These are phyloP conservation scores for Muscidifurax raptorellus DNA, from an alignment of 1,140 invertebrate species.

Conservation along the genomic window DNA sequence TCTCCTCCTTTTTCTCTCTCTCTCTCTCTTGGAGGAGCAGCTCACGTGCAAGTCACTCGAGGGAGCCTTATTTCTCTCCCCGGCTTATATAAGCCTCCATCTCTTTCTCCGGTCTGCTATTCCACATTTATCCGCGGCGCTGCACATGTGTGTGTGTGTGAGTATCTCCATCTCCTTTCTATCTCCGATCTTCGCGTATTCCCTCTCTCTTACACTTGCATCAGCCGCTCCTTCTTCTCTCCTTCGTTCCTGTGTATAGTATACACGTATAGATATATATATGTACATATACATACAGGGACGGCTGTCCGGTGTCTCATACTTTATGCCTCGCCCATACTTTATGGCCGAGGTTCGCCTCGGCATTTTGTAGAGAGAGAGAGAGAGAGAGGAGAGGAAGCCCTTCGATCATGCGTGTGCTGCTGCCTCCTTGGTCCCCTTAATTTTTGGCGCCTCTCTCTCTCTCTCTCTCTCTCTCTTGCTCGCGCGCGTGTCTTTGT, in stretches of 20 bases:
- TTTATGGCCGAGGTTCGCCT: slow-evolving; percentile 37
- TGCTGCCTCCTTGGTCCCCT: background rate
- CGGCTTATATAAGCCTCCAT: slow-evolving; percentile 15
- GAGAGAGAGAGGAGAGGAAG: slow-evolving; percentile 23
- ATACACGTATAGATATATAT: background rate
- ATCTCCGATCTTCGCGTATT: slow-evolving; percentile 48
- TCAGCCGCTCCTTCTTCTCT: background rate
- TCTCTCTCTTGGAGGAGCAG: slow-evolving; percentile 52
- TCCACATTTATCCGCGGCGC: background rate
- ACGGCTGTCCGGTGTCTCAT: slow-evolving; percentile 29
- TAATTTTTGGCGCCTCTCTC: slow-evolving; percentile 41
- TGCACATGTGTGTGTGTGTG: background rate
- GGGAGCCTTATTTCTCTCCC: slow-evolving; percentile 29
- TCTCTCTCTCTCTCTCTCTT: background rate
- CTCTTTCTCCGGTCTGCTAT: slow-evolving; percentile 8
- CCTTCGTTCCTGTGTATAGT: background rate
- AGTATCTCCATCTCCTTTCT: slow-evolving; percentile 31
- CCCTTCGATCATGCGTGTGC: slow-evolving; percentile 32
- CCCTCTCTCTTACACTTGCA: slow-evolving; percentile 16
- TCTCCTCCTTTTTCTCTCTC: slow-evolving; percentile 10
- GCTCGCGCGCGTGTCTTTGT: background rate
- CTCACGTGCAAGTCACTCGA: slow-evolving; percentile 47
- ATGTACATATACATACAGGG: background rate
- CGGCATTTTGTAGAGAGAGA: slow-evolving; percentile 17
- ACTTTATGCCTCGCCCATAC: slow-evolving; percentile 51